Evolutionary conservation across 2,888 invertebrate genomes (phyloP).

Genomic region (Chaetogeoica ovagalla): DNA sequence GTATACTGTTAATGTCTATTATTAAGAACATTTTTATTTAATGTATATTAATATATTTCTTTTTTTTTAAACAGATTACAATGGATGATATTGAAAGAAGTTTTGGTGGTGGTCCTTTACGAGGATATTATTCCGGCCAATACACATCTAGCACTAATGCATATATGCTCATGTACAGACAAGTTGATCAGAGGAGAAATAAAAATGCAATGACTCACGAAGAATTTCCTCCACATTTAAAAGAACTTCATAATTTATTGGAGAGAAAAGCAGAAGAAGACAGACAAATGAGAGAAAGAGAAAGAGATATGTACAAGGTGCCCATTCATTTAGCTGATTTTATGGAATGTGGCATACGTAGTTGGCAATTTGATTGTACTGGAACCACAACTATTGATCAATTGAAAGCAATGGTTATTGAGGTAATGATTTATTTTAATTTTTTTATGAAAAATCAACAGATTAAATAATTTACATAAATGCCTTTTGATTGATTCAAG

Average conservation of each 20-base stretch:
- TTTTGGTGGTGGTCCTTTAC: constrained; percentile 73
- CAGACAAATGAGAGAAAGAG: constrained; percentile 65
- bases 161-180: constrained; percentile 88
- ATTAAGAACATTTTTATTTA: neutral
- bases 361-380: constrained; percentile 66
- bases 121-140: constrained; percentile 72
- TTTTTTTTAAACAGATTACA: constrained; percentile 66
- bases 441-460: neutral
- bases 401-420: constrained; percentile 66
- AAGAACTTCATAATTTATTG: constrained; percentile 67
- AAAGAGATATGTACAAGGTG: constrained; percentile 67
- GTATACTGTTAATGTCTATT: neutral
- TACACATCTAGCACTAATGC: constrained; percentile 84
- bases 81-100: constrained; percentile 80
- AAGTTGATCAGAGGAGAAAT: constrained; percentile 70
- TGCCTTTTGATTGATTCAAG: constrained; percentile 5
- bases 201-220: constrained; percentile 67
- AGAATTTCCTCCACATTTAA: constrained; percentile 78
- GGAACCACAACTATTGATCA: constrained; percentile 66
- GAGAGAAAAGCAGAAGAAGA: constrained; percentile 70
- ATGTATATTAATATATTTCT: neutral
- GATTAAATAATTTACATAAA: too few species aligned
- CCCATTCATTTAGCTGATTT: constrained; percentile 71
- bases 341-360: constrained; percentile 62
- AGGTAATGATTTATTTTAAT: constrained; percentile 58